These are phyloP conservation scores for Erpornis zantholeuca DNA, from an alignment of 2,113 vertebrate genomes.

Conservation along the genomic window DNA sequence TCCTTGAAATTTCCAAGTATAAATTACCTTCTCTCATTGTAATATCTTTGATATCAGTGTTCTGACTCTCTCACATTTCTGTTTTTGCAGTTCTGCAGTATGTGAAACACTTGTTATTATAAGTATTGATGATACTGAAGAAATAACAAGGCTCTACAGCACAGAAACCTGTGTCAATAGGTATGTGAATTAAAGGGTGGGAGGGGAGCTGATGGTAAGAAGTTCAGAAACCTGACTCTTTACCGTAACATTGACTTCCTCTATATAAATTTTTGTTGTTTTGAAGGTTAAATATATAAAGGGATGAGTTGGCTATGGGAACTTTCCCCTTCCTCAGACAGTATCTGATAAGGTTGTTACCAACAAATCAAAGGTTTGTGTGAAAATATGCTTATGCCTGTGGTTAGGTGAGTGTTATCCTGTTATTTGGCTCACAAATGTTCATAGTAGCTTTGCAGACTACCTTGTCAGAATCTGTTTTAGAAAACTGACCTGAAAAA, in stretches of 20 bases:
- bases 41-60: not conserved
- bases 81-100: not conserved
- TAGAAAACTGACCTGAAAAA: not conserved
- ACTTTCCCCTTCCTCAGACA: not conserved
- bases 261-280: not conserved
- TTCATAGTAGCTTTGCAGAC: not conserved
- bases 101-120: not conserved
- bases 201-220: conserved; percentile 32
- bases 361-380: not conserved
- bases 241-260: conserved; percentile 57
- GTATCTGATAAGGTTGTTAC: not conserved
- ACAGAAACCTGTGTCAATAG: not conserved
- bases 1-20: not conserved
- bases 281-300: conserved; percentile 32
- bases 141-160: not conserved
- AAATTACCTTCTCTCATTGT: not conserved
- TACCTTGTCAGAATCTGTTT: not conserved
- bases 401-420: not conserved
- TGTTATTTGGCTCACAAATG: not conserved
- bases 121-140: not conserved
- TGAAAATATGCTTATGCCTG: not conserved
- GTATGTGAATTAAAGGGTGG: conserved; percentile 18
- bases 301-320: not conserved
- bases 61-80: not conserved
- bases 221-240: not conserved